Conservation (phyloP, 2,113 vertebrate species). For the Ctenomys sociabilis region DNA sequence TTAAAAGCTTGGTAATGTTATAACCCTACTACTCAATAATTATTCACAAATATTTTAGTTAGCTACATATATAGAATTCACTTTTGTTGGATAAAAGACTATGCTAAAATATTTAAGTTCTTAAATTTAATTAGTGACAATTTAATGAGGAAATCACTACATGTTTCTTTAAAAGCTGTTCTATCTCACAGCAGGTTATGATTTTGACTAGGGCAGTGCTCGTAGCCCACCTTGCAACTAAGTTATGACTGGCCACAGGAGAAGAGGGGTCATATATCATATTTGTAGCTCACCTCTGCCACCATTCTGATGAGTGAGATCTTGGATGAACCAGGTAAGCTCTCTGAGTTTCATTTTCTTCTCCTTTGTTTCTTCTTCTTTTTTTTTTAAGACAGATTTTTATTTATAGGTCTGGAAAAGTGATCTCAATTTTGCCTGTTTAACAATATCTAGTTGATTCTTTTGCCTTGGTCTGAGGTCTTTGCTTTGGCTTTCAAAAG, state of each 20-base stretch:
- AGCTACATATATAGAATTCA: neutral
- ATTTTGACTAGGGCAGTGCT: conserved; percentile 4
- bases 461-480: no score
- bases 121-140: neutral
- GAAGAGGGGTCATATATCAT: neutral
- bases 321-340: neutral
- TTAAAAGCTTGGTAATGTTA: neutral
- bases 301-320: neutral
- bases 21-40: neutral
- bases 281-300: neutral
- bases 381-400: no score
- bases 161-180: conserved; percentile 32
- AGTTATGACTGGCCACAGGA: neutral
- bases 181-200: neutral
- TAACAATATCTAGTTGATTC: no score
- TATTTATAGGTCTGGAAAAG: no score
- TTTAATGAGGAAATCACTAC: conserved; percentile 38
- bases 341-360: neutral
- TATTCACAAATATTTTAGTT: conserved; percentile 26
- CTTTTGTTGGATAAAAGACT: neutral
- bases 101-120: neutral
- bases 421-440: no score
- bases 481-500: no score
- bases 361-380: no score
- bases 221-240: neutral